Conservation (phyloP, 2,888 invertebrate species). For the Sipha maydis region DNA sequence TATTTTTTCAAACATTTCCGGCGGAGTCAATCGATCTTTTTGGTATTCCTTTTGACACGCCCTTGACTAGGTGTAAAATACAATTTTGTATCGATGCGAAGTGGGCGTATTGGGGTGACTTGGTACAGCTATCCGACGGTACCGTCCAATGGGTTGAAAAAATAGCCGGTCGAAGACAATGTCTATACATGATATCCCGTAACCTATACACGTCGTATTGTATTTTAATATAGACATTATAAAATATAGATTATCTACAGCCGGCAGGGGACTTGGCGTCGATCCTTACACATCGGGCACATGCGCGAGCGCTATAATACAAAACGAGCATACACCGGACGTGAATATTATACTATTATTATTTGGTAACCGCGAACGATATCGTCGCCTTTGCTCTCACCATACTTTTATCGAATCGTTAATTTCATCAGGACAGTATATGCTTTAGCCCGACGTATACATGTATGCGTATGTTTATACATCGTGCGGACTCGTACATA, state of each 20-base stretch:
- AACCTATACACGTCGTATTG: too few species aligned
- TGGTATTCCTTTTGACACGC: too few species aligned
- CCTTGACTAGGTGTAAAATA: too few species aligned
- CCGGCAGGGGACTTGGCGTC: neutral
- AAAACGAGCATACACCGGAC: neutral
- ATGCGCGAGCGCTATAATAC: neutral
- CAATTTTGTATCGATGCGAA: too few species aligned
- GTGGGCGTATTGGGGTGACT: too few species aligned
- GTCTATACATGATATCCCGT: neutral
- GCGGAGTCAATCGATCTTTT: too few species aligned
- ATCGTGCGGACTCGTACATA: neutral
- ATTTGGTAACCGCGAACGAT: neutral
- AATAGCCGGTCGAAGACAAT: neutral
- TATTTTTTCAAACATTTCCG: too few species aligned
- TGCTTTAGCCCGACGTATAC: too few species aligned
- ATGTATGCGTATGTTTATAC: neutral
- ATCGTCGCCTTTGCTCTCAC: neutral
- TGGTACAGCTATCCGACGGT: neutral
- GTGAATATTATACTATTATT: neutral
- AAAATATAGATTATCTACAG: neutral
- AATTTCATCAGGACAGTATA: too few species aligned
- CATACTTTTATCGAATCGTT: too few species aligned
- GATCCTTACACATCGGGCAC: neutral
- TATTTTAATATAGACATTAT: too few species aligned
- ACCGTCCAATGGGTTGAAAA: neutral